Percentiles rank a stretch among this genome's conserved stretches.
Evolutionary conservation across 1,140 invertebrate genomes (phyloP).

Genomic region (Drosophila sp.): DNA sequence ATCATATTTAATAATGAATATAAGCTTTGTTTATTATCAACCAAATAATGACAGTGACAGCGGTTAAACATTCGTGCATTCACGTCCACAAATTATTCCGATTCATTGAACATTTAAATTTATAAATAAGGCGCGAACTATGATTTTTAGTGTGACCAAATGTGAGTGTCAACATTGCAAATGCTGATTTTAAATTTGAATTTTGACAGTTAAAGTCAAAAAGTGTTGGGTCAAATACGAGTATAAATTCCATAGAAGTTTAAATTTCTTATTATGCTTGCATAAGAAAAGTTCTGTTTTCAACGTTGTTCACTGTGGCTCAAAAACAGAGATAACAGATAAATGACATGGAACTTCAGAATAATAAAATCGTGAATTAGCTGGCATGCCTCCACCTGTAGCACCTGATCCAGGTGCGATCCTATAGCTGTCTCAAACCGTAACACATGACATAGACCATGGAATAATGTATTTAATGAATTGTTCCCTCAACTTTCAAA

Average conservation of each 20-base stretch:
- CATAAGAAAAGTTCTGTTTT: too few relatives aligned
- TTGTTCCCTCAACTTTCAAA: neutral
- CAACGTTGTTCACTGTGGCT: too few relatives aligned
- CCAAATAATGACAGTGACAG: neutral
- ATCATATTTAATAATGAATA: too few relatives aligned
- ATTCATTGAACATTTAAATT: constrained; percentile 17
- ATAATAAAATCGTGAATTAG: too few relatives aligned
- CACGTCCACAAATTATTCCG: neutral
- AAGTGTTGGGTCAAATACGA: neutral
- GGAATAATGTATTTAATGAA: neutral
- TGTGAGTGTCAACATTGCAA: constrained; percentile 1
- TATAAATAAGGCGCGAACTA: constrained; percentile 22
- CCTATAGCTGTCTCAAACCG: neutral
- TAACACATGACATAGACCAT: neutral
- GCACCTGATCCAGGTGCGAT: too few relatives aligned
- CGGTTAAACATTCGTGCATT: too few relatives aligned
- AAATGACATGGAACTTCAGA: too few relatives aligned
- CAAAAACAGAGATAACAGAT: too few relatives aligned
- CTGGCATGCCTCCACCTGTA: too few relatives aligned
- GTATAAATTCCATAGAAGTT: too few relatives aligned
- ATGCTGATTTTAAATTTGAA: neutral
- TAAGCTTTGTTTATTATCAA: too few relatives aligned
- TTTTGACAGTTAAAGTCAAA: neutral
- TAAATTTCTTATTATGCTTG: too few relatives aligned
- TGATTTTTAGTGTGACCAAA: constrained; percentile 37